Conservation (phyloP, 2,113 vertebrate genomes). For the Aspiorhynchus laticeps region DNA sequence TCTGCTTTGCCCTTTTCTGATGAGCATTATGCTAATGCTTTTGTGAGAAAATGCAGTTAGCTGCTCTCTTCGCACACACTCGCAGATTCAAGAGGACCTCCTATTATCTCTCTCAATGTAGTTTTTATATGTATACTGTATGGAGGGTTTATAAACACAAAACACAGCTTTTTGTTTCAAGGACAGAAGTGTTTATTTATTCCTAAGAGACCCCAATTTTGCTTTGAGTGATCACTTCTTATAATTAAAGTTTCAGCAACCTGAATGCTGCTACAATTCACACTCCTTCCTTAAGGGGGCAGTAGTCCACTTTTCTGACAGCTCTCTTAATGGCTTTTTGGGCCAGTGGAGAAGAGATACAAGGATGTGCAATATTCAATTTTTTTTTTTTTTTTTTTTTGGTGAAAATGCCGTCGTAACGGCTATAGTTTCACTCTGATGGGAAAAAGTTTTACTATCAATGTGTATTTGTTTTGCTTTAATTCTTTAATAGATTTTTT, state of each 20-base stretch:
- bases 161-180: neutral
- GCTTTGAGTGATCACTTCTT: neutral
- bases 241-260: neutral
- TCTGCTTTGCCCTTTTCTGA: conserved; percentile 36
- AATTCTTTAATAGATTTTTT: neutral
- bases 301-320: conserved; percentile 1
- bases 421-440: neutral
- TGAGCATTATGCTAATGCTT: conserved; percentile 37
- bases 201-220: neutral
- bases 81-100: neutral
- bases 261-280: conserved; percentile 3
- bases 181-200: neutral
- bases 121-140: neutral
- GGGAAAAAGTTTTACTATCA: neutral
- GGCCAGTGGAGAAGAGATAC: neutral
- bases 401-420: neutral
- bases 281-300: conserved; percentile 37
- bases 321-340: conserved; percentile 1
- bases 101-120: neutral
- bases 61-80: neutral
- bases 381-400: neutral
- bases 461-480: neutral
- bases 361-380: too few species aligned
- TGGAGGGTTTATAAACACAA: neutral
- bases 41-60: conserved; percentile 25